Conservation (phyloP, 2,797 vertebrate species). For the Eulemur rubriventer region DNA sequence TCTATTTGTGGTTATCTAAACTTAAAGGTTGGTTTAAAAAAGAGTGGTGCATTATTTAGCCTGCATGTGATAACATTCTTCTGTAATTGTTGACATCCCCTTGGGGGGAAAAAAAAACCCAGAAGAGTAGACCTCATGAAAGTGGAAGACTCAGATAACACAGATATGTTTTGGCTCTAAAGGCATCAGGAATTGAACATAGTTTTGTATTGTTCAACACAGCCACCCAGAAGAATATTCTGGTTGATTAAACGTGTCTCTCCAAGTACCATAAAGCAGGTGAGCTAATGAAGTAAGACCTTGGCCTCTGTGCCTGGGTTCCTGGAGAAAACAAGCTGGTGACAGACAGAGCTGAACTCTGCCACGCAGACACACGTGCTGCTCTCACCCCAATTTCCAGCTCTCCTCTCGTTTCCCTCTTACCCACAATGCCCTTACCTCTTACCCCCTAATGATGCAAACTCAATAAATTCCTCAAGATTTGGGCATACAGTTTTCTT, state of each 20-base stretch:
- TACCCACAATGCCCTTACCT: neutral
- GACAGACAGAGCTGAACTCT: neutral
- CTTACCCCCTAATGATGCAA: neutral
- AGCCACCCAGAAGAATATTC: neutral
- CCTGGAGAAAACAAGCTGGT: neutral
- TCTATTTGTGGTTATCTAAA: neutral
- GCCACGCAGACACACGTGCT: rapidly evolving
- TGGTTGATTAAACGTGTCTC: neutral
- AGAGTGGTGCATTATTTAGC: neutral
- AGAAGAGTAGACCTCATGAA: neutral
- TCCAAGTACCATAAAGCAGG: neutral
- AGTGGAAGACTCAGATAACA: neutral
- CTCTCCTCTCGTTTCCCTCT: neutral
- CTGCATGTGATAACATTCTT: neutral
- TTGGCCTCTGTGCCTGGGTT: neutral
- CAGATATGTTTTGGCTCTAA: neutral
- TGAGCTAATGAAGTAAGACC: neutral
- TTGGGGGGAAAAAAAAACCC: neutral
- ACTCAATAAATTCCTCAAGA: neutral
- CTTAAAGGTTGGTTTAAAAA: neutral
- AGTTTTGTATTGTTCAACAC: neutral
- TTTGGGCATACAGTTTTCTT: neutral
- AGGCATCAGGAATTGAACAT: neutral
- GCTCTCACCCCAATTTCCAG: neutral
- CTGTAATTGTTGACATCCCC: neutral